Conservation (phyloP, 2,113 vertebrate species). For the Tachysurus fulvidraco region DNA sequence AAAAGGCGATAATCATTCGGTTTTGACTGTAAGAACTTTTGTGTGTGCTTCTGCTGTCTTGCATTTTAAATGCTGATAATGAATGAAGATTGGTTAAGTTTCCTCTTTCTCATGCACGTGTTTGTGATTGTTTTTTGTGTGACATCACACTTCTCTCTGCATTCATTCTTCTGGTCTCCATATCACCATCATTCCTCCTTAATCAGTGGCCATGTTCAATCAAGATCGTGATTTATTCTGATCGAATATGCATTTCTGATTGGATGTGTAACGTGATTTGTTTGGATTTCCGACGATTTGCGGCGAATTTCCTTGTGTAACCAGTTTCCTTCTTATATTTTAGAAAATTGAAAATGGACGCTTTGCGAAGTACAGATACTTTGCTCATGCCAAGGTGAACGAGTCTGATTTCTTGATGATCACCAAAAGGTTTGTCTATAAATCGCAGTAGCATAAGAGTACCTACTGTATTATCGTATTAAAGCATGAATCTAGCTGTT, state of each 20-base stretch:
- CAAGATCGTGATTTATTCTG: not conserved
- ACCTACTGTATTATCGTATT: not conserved
- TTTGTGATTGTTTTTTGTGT: not conserved
- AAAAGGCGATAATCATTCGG: not conserved
- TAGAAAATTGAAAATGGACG: constrained; percentile 98
- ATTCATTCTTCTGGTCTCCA: not conserved
- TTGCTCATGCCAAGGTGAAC: constrained; percentile 95
- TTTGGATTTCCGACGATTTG: not conserved
- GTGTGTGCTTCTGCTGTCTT: not conserved
- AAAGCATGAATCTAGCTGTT: not conserved
- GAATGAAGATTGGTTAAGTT: not conserved
- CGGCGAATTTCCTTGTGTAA: constrained; percentile 15
- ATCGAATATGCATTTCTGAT: not conserved
- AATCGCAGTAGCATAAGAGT: too few species aligned
- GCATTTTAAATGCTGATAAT: not conserved
- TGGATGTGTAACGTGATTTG: not conserved
- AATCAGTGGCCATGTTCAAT: not conserved
- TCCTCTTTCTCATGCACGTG: not conserved
- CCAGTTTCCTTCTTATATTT: constrained; percentile 44
- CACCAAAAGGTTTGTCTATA: constrained; percentile 83
- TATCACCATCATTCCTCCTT: not conserved
- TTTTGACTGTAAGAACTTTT: not conserved
- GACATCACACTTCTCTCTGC: not conserved
- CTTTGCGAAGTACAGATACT: constrained; percentile 94
- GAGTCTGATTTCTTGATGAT: constrained; percentile 96